These are phyloP conservation scores for Lasiommata megera DNA, from an alignment of 2,888 invertebrate species.

Conservation along the genomic window DNA sequence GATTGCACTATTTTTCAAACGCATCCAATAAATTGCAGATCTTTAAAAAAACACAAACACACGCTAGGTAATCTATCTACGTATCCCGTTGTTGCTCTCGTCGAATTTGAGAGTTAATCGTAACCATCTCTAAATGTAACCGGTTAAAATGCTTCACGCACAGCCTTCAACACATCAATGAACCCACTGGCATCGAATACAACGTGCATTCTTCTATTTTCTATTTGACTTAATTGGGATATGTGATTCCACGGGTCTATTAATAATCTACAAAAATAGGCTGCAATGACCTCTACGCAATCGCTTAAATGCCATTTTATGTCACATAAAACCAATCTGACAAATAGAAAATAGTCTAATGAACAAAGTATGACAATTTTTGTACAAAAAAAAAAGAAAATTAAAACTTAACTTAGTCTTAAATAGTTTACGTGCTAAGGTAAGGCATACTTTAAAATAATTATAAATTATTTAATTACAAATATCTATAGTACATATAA, in stretches of 20 bases:
- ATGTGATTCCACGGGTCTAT: no score
- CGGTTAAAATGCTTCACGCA: slow-evolving; percentile 69
- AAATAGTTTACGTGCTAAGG: slow-evolving; percentile 52
- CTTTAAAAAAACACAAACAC: slow-evolving; percentile 43
- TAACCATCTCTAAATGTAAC: slow-evolving; percentile 12
- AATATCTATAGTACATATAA: slow-evolving; percentile 61
- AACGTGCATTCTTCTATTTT: background rate
- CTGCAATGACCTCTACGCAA: no score
- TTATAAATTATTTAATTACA: slow-evolving; percentile 75
- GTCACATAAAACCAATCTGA: background rate
- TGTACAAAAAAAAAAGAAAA: slow-evolving; percentile 59
- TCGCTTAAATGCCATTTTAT: no score
- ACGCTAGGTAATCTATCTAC: slow-evolving; percentile 31
- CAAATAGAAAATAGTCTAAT: background rate
- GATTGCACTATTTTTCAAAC: slow-evolving; percentile 33
- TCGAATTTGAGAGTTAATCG: slow-evolving; percentile 26
- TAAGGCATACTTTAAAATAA: slow-evolving; percentile 72
- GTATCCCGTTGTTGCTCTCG: slow-evolving; percentile 41
- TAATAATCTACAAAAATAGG: no score
- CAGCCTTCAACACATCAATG: slow-evolving; percentile 58
- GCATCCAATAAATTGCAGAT: slow-evolving; percentile 58
- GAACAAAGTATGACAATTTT: slow-evolving; percentile 39
- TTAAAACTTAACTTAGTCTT: slow-evolving; percentile 44
- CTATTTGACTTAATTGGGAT: background rate
- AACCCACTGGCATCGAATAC: slow-evolving; percentile 37